Conservation (phyloP, 2,888 invertebrate genomes). For the Melanophora roralis region DNA sequence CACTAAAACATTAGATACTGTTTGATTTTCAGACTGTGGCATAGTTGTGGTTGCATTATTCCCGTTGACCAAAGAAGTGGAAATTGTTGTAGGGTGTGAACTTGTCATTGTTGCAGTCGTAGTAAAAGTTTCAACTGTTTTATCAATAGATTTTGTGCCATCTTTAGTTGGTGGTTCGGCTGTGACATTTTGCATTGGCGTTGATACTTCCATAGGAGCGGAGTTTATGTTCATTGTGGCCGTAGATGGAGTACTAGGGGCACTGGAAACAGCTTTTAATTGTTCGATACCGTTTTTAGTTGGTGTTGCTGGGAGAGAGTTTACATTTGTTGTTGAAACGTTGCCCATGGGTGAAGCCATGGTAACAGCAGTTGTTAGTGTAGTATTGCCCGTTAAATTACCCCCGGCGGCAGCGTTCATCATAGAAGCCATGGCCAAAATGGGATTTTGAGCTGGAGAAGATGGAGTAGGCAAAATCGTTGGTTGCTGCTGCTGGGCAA, state of each 20-base stretch:
- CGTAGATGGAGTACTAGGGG: slow-evolving; percentile 54
- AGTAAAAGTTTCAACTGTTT: slow-evolving; percentile 46
- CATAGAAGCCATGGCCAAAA: slow-evolving; percentile 76
- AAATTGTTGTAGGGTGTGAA: slow-evolving; percentile 13
- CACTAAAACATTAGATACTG: slow-evolving; percentile 53
- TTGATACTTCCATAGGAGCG: slow-evolving; percentile 27
- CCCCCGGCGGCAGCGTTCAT: slow-evolving; percentile 68
- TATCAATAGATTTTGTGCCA: slow-evolving; percentile 55
- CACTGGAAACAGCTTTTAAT: slow-evolving; percentile 47
- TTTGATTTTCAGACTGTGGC: slow-evolving; percentile 5
- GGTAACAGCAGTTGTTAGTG: slow-evolving; percentile 51
- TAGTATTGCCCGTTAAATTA: slow-evolving; percentile 48
- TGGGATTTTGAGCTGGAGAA: slow-evolving; percentile 76
- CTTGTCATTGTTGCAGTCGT: slow-evolving; percentile 22
- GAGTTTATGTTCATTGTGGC: slow-evolving; percentile 3
- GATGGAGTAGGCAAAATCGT: slow-evolving; percentile 65
- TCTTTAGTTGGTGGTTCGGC: slow-evolving; percentile 26
- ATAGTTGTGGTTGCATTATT: slow-evolving; percentile 2
- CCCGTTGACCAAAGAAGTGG: not conserved
- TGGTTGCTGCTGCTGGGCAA: slow-evolving; percentile 56
- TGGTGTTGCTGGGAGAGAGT: slow-evolving; percentile 69
- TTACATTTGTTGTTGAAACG: slow-evolving; percentile 41
- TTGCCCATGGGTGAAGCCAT: slow-evolving; percentile 64
- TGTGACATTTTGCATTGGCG: slow-evolving; percentile 4
- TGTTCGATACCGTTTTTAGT: slow-evolving; percentile 64